A percentile compares a stretch with the other conserved stretches of the same genome.
Conservation (phyloP, 1,140 invertebrate genomes). For the Nylanderia fulva region DNA sequence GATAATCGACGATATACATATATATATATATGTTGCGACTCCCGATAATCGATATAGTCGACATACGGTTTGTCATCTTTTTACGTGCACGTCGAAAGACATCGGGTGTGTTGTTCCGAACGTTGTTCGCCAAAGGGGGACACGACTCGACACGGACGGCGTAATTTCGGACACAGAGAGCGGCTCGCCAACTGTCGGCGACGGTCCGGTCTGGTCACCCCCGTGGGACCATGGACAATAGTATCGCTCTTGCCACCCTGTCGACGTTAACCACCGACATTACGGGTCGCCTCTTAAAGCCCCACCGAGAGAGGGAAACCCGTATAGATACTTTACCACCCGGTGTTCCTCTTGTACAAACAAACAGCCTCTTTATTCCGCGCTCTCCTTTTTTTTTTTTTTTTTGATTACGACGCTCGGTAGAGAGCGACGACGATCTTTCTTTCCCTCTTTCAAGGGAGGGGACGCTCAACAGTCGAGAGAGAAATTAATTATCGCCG, state of each 20-base stretch:
- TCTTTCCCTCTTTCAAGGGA: background rate
- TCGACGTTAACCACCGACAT: slow-evolving; percentile 66
- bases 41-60: slow-evolving; percentile 51
- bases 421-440: slow-evolving; percentile 14
- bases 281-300: slow-evolving; percentile 58
- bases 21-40: too few species aligned
- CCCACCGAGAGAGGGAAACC: background rate
- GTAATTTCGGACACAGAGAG: slow-evolving; percentile 60
- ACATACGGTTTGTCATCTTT: slow-evolving; percentile 61
- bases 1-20: slow-evolving; percentile 24
- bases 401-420: background rate
- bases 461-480: background rate
- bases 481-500: slow-evolving; percentile 49
- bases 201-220: slow-evolving; percentile 47
- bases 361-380: slow-evolving; percentile 56
- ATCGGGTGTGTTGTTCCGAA: slow-evolving; percentile 16
- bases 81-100: slow-evolving; percentile 58
- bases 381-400: background rate
- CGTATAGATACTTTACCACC: slow-evolving; percentile 53
- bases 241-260: slow-evolving; percentile 54
- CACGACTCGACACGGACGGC: slow-evolving; percentile 50
- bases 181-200: slow-evolving; percentile 66
- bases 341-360: slow-evolving; percentile 46
- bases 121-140: slow-evolving; percentile 53
- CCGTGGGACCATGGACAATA: slow-evolving; percentile 59